Base-by-base conservation (phyloP, 2,888 invertebrate species). In the Amphipoea lucens region DNA sequence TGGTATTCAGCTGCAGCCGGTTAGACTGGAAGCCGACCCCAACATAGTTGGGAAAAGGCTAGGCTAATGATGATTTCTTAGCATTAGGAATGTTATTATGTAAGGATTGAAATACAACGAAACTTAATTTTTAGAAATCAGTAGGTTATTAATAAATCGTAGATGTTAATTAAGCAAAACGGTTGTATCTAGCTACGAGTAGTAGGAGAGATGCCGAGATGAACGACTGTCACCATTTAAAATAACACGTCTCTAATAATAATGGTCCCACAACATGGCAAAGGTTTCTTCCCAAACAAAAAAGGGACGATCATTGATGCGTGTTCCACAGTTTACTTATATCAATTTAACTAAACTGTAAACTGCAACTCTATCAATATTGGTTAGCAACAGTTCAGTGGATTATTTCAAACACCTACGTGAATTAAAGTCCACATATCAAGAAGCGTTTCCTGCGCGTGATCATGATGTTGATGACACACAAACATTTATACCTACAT, bases 401-500 rank as follows among this genome's bases (percentile, higher is more conserved):
- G 23, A 71, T 71, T 17, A 84, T 71, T 54, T 3, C 14, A 40
- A 57, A 72, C 45, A 29, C 82, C 82, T 70, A 74, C 67, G 5
- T 67, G 6, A 36, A 68, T 36, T 54, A 57, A 48, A 57, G 4
- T 23, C 12, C 45, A 40, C 7, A 68, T 65, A 86, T 72, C 65
- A 66, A 74, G 65, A 54, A n/a, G 17, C 60, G 48, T 65, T 62
- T 72, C 63, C 78, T 75, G 57, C 36, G 14, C 54, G 73, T 65
- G 67, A 60, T 23, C 23, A 63, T 51, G 12, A 57, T 57, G n/a
- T 11, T 11, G 42, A 81, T 81, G 73, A 84, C 69, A 85, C 63
- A 85, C 71, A 72, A 70, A 84, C 63, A 84, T 66, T 40, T 42
- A 73, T 36, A 45, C n/a, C n/a, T 4, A 60, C 63, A 65, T 74